Conservation (phyloP, 92 coral and sea anemone species). For the Diadumene lineata region DNA sequence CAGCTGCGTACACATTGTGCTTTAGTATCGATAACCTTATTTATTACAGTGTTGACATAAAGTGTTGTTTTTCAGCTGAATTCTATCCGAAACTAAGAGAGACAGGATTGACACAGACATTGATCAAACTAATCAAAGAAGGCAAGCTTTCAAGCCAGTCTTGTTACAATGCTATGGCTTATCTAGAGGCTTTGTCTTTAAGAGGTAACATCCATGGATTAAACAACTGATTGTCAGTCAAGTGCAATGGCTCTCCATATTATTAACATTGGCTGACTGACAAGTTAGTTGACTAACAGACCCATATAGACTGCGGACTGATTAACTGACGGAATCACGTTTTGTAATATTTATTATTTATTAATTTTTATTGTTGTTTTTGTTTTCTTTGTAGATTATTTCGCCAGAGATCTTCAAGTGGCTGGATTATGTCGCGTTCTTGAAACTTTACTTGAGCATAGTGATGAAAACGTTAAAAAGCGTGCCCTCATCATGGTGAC, state of each 20-base stretch:
- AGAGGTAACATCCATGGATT: constrained; percentile 52
- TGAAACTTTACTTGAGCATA: constrained; percentile 72
- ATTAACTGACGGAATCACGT: neutral
- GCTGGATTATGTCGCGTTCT: constrained; percentile 73
- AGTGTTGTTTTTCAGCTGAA: too few relatives aligned
- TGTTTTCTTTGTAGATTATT: constrained; percentile 66
- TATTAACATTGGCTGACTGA: neutral
- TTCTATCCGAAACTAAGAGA: constrained; percentile 79
- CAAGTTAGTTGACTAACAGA: neutral
- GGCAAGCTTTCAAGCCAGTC: constrained; percentile 73
- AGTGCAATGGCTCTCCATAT: too few relatives aligned
- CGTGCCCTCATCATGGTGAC: constrained; percentile 88
- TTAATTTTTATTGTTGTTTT: neutral
- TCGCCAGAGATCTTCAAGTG: constrained; percentile 69
- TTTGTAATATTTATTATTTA: too few relatives aligned
- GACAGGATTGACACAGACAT: constrained; percentile 67
- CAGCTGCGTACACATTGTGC: too few relatives aligned
- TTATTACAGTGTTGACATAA: too few relatives aligned
- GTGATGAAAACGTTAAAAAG: constrained; percentile 76
- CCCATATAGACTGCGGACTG: neutral
- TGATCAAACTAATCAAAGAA: constrained; percentile 58
- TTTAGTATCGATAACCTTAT: too few relatives aligned
- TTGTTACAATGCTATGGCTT: constrained; percentile 91
- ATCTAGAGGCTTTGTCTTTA: constrained; percentile 72
- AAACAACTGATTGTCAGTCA: too few relatives aligned